Evolutionary conservation across 23 tunicate genomes (phyloP).

Genomic region (Aplidium turbinatum): DNA sequence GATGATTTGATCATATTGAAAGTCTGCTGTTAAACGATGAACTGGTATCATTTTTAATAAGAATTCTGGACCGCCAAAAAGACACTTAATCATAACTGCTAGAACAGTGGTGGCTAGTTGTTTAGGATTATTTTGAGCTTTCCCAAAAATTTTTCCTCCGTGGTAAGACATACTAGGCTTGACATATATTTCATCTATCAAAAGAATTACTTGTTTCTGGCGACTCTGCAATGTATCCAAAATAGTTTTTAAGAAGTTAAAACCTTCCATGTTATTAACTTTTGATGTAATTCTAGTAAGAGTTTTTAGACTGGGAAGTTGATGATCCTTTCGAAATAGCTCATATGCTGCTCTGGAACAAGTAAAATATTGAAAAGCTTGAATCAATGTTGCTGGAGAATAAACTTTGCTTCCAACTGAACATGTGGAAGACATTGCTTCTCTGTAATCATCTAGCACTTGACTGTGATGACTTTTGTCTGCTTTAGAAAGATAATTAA

Average conservation of each 20-base stretch:
- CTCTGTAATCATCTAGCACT: not conserved
- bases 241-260: not conserved
- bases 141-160: constrained; percentile 12
- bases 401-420: not conserved
- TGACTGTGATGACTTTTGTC: not conserved
- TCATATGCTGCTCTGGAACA: constrained; percentile 1
- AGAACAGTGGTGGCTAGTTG: constrained; percentile 1
- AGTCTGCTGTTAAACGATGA: not conserved
- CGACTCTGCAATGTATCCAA: not conserved
- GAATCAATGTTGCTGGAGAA: not conserved
- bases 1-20: not conserved
- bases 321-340: constrained; percentile 6
- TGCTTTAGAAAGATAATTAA: not conserved
- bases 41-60: constrained; percentile 5
- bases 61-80: constrained; percentile 4
- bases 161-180: constrained; percentile 8
- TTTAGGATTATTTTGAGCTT: constrained; percentile 1
- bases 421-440: not conserved
- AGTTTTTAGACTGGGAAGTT: constrained; percentile 9
- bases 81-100: constrained; percentile 1
- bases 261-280: not conserved
- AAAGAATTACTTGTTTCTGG: not conserved
- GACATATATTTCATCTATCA: constrained; percentile 7
- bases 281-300: constrained; percentile 11
- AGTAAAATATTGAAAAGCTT: constrained; percentile 17